Base-by-base conservation (phyloP, 2,113 vertebrate species). In the Euleptes europaea region DNA sequence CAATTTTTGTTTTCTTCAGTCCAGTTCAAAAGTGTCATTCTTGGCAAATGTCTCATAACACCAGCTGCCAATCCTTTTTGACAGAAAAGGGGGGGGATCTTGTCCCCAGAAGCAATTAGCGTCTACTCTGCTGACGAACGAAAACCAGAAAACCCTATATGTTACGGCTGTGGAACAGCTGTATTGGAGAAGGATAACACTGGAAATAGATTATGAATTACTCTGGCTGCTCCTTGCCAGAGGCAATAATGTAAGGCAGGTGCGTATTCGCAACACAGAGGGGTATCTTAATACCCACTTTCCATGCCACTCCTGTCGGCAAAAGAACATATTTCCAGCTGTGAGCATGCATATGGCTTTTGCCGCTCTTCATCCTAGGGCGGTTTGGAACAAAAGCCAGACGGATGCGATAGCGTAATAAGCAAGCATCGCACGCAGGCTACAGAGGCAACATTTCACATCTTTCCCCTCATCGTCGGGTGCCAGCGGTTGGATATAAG, bases 331-430 rank as follows among this genome's bases (percentile, higher is more conserved):
- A 82, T 82, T 93, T 94, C 85, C 90, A 91, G 51, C 81, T 89
- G 88, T 77, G 90, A 93, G 82, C 90, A 85, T 80, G 93, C 78
- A 19, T 54, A 90, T 87, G 90, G 90, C 87, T 92, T 88, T 92
- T 87, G 87, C 83, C 88, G 78, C 77, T 95, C 89, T 88, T 89
- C 89, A 92, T 94, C 87, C 83, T 85, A 86, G 83, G 78, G 66
- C 82, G 80, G 82, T 91, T 94, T 96, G 85, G 90, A 84, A 94
- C 60, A 94, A 72, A 54, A 92, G 82, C 91, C 83, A 94, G 92
- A 88, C 90, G 85, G 84, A 94, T 90, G 86, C 80, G 73, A 73
- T 86, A 84, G 83, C 0, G 2, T 78, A 90, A 67, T 86, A 79
- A 90, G 78, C 90, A 91, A 92, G 70, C 73, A 79, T 72, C 90